Evolutionary conservation across 2,113 vertebrate genomes (phyloP).

Genomic region (Clarias macrocephalus): DNA sequence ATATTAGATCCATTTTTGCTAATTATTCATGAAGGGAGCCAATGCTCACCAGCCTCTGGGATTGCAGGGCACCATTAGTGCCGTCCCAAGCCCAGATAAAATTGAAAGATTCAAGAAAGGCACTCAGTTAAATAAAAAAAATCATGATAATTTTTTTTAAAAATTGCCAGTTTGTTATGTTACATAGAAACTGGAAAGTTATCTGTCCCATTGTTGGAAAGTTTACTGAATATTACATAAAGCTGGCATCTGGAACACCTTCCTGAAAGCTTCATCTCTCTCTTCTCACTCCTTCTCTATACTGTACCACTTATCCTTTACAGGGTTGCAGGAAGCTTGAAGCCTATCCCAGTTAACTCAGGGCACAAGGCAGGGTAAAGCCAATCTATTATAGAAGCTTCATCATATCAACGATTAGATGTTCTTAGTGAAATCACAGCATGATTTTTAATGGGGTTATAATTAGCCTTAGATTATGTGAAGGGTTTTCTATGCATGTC

Average conservation of each 20-base stretch:
- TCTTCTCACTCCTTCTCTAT: too few species aligned
- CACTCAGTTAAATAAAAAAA: too few species aligned
- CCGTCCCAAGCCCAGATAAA: too few species aligned
- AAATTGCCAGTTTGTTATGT: not conserved
- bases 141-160: too few species aligned
- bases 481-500: not conserved
- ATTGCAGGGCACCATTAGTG: too few species aligned
- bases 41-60: not conserved
- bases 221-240: not conserved
- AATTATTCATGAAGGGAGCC: not conserved
- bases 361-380: too few species aligned
- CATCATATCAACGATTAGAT: not conserved
- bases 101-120: too few species aligned
- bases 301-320: too few species aligned
- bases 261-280: not conserved
- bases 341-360: too few species aligned
- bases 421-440: not conserved
- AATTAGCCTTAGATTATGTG: not conserved
- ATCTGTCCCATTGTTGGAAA: not conserved
- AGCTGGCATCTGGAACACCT: not conserved
- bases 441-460: not conserved
- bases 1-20: not conserved
- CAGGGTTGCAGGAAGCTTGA: too few species aligned
- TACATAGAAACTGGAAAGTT: not conserved
- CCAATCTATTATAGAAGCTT: not conserved